Evolutionary conservation across 2,113 vertebrate genomes (phyloP).

Genomic region (Pterocles orientalis): DNA sequence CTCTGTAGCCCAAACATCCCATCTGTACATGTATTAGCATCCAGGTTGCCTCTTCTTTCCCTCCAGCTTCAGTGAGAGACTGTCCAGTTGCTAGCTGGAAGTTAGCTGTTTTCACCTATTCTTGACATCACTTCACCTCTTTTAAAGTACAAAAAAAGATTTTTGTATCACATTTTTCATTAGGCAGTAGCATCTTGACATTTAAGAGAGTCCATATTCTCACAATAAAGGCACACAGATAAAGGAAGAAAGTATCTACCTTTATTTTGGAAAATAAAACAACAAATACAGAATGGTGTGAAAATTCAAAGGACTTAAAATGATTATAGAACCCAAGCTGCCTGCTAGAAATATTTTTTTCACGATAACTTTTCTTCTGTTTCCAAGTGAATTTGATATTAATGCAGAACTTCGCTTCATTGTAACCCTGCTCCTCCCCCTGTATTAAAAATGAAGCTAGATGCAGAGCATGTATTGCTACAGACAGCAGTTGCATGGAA

Average conservation of each 20-base stretch:
- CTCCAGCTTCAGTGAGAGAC: neutral
- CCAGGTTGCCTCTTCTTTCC: neutral
- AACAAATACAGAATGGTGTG: neutral
- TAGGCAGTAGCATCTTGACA: neutral
- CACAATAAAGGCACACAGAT: neutral
- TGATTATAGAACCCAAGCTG: neutral
- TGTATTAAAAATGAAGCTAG: neutral
- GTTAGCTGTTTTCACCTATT: neutral
- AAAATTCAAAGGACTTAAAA: neutral
- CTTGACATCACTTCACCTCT: neutral
- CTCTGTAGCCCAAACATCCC: neutral
- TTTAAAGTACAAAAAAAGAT: neutral
- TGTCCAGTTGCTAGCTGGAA: neutral
- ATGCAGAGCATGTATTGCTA: neutral
- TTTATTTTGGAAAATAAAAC: neutral
- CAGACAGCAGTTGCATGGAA: neutral
- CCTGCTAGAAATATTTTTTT: neutral
- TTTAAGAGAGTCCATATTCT: neutral
- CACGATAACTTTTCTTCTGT: neutral
- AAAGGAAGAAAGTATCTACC: neutral
- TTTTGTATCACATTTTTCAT: neutral
- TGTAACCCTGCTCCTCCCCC: neutral
- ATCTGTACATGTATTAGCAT: neutral
- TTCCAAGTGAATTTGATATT: neutral
- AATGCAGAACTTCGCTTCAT: neutral